A percentile compares a stretch with the other conserved stretches of the same genome.
These are phyloP conservation scores for Tamias sibiricus DNA, from an alignment of 2,113 vertebrate genomes.

Conservation along the genomic window DNA sequence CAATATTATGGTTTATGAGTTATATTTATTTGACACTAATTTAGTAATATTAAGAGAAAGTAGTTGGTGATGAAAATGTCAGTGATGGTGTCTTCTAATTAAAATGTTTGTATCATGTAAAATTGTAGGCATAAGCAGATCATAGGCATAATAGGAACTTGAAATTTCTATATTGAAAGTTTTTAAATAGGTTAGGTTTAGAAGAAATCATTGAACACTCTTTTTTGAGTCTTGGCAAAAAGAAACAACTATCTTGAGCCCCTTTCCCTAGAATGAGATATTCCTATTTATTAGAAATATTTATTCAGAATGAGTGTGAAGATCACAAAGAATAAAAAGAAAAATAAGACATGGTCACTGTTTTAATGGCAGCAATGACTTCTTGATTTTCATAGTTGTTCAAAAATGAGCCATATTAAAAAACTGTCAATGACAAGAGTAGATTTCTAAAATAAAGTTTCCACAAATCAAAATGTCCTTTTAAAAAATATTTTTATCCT, in stretches of 20 bases:
- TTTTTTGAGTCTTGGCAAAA: not conserved
- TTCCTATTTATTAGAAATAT: not conserved
- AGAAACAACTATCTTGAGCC: not conserved
- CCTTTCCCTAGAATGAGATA: not conserved
- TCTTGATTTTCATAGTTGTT: slow-evolving; percentile 15
- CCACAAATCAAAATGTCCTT: not conserved
- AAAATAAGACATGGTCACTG: not conserved
- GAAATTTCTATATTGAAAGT: not conserved
- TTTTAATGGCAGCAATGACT: slow-evolving; percentile 14
- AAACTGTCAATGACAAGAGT: not conserved
- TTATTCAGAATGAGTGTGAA: not conserved
- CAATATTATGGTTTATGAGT: not conserved
- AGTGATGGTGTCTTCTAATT: not conserved
- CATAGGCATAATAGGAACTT: slow-evolving; percentile 12
- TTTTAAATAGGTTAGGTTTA: not conserved
- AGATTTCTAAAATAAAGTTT: slow-evolving; percentile 48
- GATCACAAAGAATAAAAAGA: not conserved
- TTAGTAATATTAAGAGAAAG: slow-evolving; percentile 25
- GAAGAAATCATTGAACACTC: not conserved
- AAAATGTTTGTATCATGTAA: slow-evolving; percentile 29
- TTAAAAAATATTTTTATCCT: slow-evolving; percentile 51
- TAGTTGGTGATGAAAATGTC: slow-evolving; percentile 9
- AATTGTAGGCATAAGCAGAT: not conserved
- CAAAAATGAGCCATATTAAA: not conserved
- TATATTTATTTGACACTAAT: not conserved